Conservation (phyloP, 1,140 invertebrate genomes). For the Eulimnadia texana region DNA sequence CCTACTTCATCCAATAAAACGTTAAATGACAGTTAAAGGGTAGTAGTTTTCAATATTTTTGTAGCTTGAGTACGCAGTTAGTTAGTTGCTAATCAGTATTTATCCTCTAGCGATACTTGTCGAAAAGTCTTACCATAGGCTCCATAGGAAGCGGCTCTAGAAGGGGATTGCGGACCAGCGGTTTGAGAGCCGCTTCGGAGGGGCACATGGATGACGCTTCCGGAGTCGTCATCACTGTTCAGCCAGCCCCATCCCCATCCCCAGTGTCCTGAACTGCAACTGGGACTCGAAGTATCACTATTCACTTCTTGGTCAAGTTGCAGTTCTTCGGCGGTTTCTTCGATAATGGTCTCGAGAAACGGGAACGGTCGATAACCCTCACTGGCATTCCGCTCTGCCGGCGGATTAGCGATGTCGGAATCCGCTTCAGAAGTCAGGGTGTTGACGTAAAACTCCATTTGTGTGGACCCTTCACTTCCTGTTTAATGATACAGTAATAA, state of each 20-base stretch:
- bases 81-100: too few species aligned
- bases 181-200: background rate
- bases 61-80: too few species aligned
- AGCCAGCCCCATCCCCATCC: constrained; percentile 10
- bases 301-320: background rate
- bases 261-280: constrained; percentile 11
- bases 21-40: too few species aligned
- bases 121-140: too few species aligned
- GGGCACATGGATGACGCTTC: constrained; percentile 2
- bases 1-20: too few species aligned
- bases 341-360: constrained; percentile 12
- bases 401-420: background rate
- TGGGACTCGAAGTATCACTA: background rate
- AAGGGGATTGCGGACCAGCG: background rate
- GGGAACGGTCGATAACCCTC: constrained; percentile 4
- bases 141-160: too few species aligned
- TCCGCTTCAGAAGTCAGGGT: background rate
- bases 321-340: constrained; percentile 14
- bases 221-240: constrained; percentile 9
- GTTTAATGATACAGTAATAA: background rate
- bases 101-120: too few species aligned
- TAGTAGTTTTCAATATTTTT: too few species aligned
- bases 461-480: background rate
- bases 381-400: background rate
- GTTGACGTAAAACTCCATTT: constrained; percentile 14